A percentile compares a stretch with the other conserved stretches of the same genome.
phyloP scores from a whole-genome alignment of 2,888 invertebrate genomes.

The Heliconius aoede region DNA sequence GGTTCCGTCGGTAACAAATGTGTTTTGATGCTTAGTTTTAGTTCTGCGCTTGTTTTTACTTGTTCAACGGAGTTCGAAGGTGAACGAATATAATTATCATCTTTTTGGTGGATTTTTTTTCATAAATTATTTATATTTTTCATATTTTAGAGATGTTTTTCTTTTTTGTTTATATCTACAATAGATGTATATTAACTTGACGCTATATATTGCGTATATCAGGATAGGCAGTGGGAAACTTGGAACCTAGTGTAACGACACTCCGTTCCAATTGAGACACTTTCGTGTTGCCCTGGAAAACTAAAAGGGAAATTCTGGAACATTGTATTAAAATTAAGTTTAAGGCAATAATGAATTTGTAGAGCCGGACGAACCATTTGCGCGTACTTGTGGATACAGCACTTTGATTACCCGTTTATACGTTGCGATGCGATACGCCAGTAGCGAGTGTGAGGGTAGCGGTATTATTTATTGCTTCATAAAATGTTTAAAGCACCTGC shows the following conservation, averaged over 20 bases:
- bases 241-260: no score
- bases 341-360: not conserved
- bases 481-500: slow-evolving; percentile 71
- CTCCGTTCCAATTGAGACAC: no score
- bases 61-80: slow-evolving; percentile 26
- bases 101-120: not conserved
- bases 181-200: not conserved
- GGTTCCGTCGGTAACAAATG: slow-evolving; percentile 40
- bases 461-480: slow-evolving; percentile 65
- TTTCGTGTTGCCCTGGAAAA: no score
- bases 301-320: no score
- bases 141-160: not conserved
- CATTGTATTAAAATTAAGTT: not conserved
- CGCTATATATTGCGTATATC: not conserved
- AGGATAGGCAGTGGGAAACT: not conserved
- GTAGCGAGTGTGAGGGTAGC: slow-evolving; percentile 44
- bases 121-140: not conserved
- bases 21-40: slow-evolving; percentile 48
- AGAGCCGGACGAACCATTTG: slow-evolving; percentile 1
- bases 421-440: slow-evolving; percentile 9
- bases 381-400: slow-evolving; percentile 33
- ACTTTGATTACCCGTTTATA: slow-evolving; percentile 37
- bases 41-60: slow-evolving; percentile 47
- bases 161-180: not conserved
- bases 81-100: slow-evolving; percentile 12